Percentiles rank a stretch among this genome's conserved stretches.
phyloP scores from a whole-genome alignment of 35 echinoderm and acorn worm species.

The Heliocidaris tuberculata region DNA sequence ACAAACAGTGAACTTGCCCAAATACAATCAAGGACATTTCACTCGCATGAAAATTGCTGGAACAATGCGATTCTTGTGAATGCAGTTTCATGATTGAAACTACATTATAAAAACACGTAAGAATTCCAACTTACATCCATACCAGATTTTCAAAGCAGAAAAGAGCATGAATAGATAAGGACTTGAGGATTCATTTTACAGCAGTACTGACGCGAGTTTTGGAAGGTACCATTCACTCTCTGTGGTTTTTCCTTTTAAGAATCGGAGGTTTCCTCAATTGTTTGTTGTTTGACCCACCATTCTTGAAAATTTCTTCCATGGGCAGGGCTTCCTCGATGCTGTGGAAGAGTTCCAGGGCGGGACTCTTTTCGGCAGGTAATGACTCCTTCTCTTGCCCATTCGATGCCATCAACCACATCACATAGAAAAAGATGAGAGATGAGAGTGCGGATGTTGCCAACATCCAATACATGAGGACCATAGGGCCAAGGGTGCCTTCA shows the following conservation, averaged over 20 bases:
- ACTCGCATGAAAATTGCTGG: no score
- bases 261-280: constrained; percentile 46
- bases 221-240: constrained; percentile 23
- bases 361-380: not conserved
- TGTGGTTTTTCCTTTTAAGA: constrained; percentile 50
- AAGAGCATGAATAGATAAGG: no score
- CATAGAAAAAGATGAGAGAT: constrained; percentile 33
- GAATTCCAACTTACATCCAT: no score
- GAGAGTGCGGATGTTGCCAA: not conserved
- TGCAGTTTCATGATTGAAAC: no score
- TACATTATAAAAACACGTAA: no score
- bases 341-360: not conserved
- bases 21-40: no score
- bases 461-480: constrained; percentile 61
- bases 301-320: constrained; percentile 23
- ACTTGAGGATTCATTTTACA: not conserved
- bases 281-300: not conserved
- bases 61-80: no score
- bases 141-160: no score
- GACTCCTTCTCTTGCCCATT: constrained; percentile 36
- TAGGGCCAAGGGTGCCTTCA: not conserved
- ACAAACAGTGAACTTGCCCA: no score
- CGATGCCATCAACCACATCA: constrained; percentile 27
- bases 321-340: constrained; percentile 40
- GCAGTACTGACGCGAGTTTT: not conserved